phyloP scores from a whole-genome alignment of 2,797 vertebrate genomes.

The Denticeps clupeoides region DNA sequence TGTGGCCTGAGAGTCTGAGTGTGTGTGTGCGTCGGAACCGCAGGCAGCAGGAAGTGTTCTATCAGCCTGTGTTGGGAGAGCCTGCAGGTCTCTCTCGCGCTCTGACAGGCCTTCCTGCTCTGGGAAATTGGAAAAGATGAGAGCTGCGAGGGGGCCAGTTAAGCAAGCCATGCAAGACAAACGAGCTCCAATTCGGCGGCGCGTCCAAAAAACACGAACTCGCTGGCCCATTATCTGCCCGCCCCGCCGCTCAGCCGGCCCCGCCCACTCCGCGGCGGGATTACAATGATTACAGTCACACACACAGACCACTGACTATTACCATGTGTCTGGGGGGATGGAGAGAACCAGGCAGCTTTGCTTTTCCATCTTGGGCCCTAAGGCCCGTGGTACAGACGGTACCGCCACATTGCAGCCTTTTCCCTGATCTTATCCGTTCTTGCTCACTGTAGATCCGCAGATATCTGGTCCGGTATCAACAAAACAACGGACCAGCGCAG shows the following conservation, averaged over 20 bases:
- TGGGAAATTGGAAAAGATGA: constrained; percentile 34
- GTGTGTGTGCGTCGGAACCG: neutral
- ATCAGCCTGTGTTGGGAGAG: constrained; percentile 21
- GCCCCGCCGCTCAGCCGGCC: neutral
- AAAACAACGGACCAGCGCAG: no score
- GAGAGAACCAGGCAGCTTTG: no score
- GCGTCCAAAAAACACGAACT: constrained; percentile 17
- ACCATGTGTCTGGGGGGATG: neutral
- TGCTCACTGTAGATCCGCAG: no score
- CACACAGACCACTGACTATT: neutral
- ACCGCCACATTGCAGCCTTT: no score
- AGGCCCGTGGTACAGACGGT: no score
- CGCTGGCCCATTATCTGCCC: neutral
- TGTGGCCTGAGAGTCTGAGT: neutral
- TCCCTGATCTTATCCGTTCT: no score
- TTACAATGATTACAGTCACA: neutral
- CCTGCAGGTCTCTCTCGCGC: constrained; percentile 1
- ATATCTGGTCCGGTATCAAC: no score
- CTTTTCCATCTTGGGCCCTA: no score
- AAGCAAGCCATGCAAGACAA: constrained; percentile 28
- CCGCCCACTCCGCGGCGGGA: neutral
- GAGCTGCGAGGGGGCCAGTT: constrained; percentile 28
- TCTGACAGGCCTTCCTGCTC: constrained; percentile 32
- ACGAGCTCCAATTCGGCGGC: constrained; percentile 11
- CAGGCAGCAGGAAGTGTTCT: constrained; percentile 20